Percentiles rank a stretch among this genome's conserved stretches.
phyloP scores from a whole-genome alignment of 2,113 vertebrate genomes.

The Aphelocoma coerulescens region DNA sequence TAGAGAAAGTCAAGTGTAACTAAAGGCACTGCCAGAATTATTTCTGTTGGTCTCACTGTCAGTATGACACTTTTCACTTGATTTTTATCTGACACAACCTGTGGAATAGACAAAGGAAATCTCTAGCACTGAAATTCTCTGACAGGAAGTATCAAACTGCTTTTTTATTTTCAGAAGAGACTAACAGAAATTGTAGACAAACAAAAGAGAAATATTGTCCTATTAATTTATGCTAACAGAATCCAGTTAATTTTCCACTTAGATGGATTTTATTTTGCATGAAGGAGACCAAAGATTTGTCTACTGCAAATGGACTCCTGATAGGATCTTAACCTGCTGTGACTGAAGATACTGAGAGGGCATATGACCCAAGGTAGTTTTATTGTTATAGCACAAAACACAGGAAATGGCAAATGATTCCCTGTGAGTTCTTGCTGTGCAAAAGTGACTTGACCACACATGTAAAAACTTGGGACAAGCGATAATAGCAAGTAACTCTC shows the following conservation, averaged over 20 bases:
- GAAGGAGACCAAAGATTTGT: neutral
- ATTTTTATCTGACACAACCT: constrained; percentile 40
- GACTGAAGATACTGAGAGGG: neutral
- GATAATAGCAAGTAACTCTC: neutral
- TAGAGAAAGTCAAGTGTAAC: constrained; percentile 60
- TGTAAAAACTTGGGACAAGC: neutral
- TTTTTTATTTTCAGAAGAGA: neutral
- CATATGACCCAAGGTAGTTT: neutral
- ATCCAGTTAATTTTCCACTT: neutral
- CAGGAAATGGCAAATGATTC: neutral
- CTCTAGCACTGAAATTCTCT: neutral
- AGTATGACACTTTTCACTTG: constrained; percentile 54
- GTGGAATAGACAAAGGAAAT: constrained; percentile 36
- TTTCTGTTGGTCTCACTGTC: constrained; percentile 49
- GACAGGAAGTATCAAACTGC: neutral
- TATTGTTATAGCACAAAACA: neutral
- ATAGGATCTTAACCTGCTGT: neutral
- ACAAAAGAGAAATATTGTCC: neutral
- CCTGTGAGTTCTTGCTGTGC: neutral
- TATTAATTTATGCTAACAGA: neutral
- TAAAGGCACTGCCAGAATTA: constrained; percentile 61
- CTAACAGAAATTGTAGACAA: neutral
- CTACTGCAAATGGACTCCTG: neutral
- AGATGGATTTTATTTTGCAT: neutral
- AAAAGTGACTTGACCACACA: neutral